These are phyloP conservation scores for Hypena proboscidalis DNA, from an alignment of 2,888 invertebrate genomes.

Conservation along the genomic window DNA sequence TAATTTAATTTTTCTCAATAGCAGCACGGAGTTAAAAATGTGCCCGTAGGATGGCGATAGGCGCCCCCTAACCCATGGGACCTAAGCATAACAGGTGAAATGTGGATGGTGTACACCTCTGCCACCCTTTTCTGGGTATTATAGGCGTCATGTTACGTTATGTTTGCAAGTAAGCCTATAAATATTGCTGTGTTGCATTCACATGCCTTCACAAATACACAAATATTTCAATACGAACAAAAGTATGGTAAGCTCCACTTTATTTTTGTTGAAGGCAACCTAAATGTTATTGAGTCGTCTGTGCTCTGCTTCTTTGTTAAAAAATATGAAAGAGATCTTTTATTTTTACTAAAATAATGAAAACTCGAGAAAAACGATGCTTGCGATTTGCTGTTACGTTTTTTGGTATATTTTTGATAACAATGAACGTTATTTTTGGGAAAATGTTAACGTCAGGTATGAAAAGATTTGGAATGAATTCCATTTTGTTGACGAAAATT, in stretches of 20 bases:
- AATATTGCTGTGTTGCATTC: no score
- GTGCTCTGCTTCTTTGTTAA: slow-evolving; percentile 14
- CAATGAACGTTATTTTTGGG: slow-evolving; percentile 30
- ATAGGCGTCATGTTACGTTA: no score
- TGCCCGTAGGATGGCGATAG: no score
- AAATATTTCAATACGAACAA: slow-evolving; percentile 19
- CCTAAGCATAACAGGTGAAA: no score
- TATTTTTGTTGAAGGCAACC: slow-evolving; percentile 28
- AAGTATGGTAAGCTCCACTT: slow-evolving; percentile 16
- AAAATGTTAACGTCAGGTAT: no score
- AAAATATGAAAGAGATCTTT: slow-evolving; percentile 37
- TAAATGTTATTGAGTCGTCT: slow-evolving; percentile 40
- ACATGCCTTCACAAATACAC: neutral
- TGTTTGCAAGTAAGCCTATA: no score
- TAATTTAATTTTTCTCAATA: no score
- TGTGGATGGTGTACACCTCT: no score
- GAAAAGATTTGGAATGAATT: neutral
- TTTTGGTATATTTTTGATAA: slow-evolving; percentile 35
- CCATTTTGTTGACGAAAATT: no score
- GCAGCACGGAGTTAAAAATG: no score
- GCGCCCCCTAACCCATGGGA: no score
- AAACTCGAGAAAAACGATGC: slow-evolving; percentile 21
- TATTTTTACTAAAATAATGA: slow-evolving; percentile 46
- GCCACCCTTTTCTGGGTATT: no score
- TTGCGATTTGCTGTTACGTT: slow-evolving; percentile 23